Evolutionary conservation across 2,797 vertebrate species (phyloP).

Genomic region (Cercopithecus neglectus): DNA sequence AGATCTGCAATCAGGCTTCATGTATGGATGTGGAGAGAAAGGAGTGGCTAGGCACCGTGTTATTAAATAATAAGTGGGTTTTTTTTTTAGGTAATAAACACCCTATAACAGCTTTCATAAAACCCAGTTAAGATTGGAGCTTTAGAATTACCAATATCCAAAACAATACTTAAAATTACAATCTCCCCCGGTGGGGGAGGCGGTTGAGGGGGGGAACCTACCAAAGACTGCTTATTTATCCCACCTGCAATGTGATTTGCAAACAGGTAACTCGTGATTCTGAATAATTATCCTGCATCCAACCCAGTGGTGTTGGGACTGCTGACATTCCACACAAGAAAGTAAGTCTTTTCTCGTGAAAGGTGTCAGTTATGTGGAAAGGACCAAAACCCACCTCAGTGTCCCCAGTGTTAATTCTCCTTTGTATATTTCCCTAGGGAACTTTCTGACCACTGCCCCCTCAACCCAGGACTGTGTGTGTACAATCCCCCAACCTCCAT

Average conservation of each 20-base stretch:
- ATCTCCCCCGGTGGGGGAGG: neutral
- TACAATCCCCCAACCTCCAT: neutral
- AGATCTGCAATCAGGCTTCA: neutral
- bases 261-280: neutral
- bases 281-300: neutral
- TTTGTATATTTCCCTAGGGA: neutral
- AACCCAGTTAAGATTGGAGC: neutral
- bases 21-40: neutral
- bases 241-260: neutral
- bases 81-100: neutral
- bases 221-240: neutral
- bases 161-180: neutral
- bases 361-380: neutral
- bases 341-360: neutral
- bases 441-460: neutral
- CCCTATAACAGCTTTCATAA: neutral
- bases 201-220: neutral
- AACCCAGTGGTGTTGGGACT: neutral
- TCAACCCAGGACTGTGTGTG: neutral
- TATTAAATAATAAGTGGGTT: neutral
- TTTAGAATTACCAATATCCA: constrained; percentile 17
- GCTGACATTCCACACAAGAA: neutral
- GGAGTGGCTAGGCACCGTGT: too few species aligned
- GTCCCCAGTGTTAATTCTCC: neutral
- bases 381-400: neutral